Conservation (phyloP, 2,888 invertebrate species). For the Latrodectus hesperus region DNA sequence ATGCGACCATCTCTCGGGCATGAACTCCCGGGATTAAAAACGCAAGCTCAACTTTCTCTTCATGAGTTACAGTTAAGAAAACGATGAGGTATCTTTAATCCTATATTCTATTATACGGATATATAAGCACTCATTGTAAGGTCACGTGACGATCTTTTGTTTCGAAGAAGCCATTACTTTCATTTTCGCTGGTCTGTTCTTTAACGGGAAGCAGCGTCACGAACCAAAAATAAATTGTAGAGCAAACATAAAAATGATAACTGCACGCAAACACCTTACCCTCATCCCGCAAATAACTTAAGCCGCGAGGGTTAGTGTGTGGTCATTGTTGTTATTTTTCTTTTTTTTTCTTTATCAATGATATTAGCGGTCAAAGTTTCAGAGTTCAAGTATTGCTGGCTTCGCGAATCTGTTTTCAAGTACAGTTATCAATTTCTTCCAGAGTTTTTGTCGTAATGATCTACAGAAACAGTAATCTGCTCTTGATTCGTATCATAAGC, state of each 20-base stretch:
- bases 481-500: too few relatives aligned
- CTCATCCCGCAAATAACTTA: background rate
- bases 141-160: slow-evolving; percentile 41
- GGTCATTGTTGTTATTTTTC: background rate
- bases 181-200: slow-evolving; percentile 27
- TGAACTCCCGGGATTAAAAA: background rate
- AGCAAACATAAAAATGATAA: background rate
- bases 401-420: background rate
- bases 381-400: slow-evolving; percentile 27
- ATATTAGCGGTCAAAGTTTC: slow-evolving; percentile 23
- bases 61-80: slow-evolving; percentile 8
- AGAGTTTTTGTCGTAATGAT: too few relatives aligned
- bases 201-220: slow-evolving; percentile 47
- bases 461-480: too few relatives aligned
- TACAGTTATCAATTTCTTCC: background rate
- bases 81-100: slow-evolving; percentile 26
- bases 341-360: slow-evolving; percentile 16
- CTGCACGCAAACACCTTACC: slow-evolving; percentile 1
- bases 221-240: slow-evolving; percentile 20
- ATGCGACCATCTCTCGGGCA: background rate
- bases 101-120: slow-evolving; percentile 15
- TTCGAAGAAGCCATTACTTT: slow-evolving; percentile 9
- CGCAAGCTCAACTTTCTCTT: slow-evolving; percentile 18
- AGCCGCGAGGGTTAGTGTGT: too few relatives aligned
- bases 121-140: slow-evolving; percentile 8